Percentiles rank a stretch among this genome's conserved stretches.
Evolutionary conservation across 2,113 vertebrate genomes (phyloP).

Genomic region (Nothoprocta perdicaria): DNA sequence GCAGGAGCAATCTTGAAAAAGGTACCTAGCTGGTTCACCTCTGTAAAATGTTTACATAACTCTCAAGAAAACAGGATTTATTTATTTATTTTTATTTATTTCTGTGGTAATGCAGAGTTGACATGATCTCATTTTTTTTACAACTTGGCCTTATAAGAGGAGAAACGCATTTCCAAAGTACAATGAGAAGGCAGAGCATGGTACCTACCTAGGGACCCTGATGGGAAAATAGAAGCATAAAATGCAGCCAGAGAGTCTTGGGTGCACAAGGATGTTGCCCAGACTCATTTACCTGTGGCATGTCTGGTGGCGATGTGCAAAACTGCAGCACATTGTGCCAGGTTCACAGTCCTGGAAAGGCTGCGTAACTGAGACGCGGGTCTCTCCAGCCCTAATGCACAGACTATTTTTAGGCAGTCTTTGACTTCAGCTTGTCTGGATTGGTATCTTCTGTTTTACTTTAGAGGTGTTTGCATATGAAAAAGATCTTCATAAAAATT

Average conservation of each 20-base stretch:
- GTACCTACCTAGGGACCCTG: background rate
- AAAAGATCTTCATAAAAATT: conserved; percentile 22
- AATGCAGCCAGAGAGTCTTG: background rate
- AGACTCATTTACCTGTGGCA: background rate
- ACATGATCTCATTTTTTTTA: background rate
- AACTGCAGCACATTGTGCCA: background rate
- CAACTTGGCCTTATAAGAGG: background rate
- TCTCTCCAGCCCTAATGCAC: background rate
- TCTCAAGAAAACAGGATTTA: background rate
- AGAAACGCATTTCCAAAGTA: background rate
- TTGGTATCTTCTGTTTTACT: background rate
- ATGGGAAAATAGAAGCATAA: background rate
- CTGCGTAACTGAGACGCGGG: background rate
- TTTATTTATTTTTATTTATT: background rate
- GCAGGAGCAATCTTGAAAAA: background rate
- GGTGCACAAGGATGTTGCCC: background rate
- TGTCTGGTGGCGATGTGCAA: background rate
- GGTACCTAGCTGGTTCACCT: conserved; percentile 2
- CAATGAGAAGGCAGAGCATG: background rate
- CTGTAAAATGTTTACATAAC: background rate
- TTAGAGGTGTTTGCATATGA: background rate
- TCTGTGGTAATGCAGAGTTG: fast-evolving
- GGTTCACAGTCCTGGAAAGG: too few species aligned
- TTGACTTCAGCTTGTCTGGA: background rate
- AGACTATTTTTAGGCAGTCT: background rate